phyloP scores from a whole-genome alignment of 2,797 vertebrate species.

The Telmatherina bonti region DNA sequence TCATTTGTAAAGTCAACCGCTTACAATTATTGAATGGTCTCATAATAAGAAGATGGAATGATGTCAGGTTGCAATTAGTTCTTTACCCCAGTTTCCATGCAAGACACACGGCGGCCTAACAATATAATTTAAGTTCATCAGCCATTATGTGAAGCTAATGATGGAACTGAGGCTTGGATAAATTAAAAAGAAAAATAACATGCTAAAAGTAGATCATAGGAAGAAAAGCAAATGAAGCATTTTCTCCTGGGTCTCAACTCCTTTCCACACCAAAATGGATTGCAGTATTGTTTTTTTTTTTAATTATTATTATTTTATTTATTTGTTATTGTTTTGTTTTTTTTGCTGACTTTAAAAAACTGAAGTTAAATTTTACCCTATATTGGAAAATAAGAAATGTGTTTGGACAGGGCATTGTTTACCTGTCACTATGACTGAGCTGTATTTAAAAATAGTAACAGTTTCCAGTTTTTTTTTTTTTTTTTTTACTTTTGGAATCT shows the following conservation, averaged over 20 bases:
- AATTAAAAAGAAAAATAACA: neutral
- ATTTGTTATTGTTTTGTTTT: slow-evolving; percentile 58
- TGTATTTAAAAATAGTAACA: slow-evolving; percentile 27
- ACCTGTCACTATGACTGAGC: slow-evolving; percentile 28
- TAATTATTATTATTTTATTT: too few relatives aligned
- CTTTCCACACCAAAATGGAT: too few relatives aligned
- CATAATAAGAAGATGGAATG: neutral
- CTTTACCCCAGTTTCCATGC: neutral
- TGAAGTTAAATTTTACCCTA: slow-evolving; percentile 47
- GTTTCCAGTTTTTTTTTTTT: too few relatives aligned
- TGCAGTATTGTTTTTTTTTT: too few relatives aligned
- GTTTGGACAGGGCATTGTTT: slow-evolving; percentile 39
- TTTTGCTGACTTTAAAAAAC: slow-evolving; percentile 41
- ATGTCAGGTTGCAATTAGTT: slow-evolving; percentile 17
- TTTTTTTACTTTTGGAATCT: slow-evolving; percentile 3
- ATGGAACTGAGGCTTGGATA: neutral
- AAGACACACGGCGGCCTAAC: neutral
- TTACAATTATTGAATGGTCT: slow-evolving; percentile 21
- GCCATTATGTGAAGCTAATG: neutral
- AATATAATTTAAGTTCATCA: neutral
- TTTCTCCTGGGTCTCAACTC: slow-evolving; percentile 46
- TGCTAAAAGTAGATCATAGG: neutral
- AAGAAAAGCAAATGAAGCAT: neutral
- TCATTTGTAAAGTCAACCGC: slow-evolving; percentile 31
- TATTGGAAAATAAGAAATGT: slow-evolving; percentile 53